phyloP scores from a whole-genome alignment of 2,113 vertebrate genomes.

The Onychostruthus taczanowskii region DNA sequence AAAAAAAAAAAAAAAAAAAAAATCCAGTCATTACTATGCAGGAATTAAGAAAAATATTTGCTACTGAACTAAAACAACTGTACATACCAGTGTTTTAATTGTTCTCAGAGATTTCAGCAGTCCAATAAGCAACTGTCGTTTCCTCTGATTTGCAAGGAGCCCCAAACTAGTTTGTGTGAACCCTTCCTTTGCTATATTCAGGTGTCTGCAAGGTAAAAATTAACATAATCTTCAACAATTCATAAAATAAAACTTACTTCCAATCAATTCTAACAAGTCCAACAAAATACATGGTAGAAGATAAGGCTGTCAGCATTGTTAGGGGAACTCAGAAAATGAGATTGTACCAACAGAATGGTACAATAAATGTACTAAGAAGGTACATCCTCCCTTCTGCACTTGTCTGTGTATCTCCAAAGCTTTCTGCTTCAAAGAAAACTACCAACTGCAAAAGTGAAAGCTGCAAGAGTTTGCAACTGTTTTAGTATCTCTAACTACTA shows the following conservation, averaged over 20 bases:
- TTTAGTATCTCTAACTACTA: background rate
- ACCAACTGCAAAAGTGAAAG: background rate
- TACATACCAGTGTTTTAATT: conserved; percentile 94
- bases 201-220: conserved; percentile 77
- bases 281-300: background rate
- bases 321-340: background rate
- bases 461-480: background rate
- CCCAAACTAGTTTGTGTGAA: conserved; percentile 97
- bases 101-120: conserved; percentile 95
- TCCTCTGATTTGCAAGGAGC: conserved; percentile 93
- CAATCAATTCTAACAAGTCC: background rate
- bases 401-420: background rate
- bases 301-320: background rate
- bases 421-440: background rate
- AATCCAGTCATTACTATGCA: background rate
- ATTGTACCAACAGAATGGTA: background rate
- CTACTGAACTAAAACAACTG: background rate
- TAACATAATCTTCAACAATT: background rate
- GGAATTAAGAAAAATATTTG: background rate
- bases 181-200: conserved; percentile 90
- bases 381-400: background rate
- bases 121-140: conserved; percentile 90
- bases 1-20: background rate
- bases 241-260: background rate
- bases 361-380: background rate